Base-by-base conservation (phyloP, 2,797 vertebrate species). In the Kryptolebias ocellatus region DNA sequence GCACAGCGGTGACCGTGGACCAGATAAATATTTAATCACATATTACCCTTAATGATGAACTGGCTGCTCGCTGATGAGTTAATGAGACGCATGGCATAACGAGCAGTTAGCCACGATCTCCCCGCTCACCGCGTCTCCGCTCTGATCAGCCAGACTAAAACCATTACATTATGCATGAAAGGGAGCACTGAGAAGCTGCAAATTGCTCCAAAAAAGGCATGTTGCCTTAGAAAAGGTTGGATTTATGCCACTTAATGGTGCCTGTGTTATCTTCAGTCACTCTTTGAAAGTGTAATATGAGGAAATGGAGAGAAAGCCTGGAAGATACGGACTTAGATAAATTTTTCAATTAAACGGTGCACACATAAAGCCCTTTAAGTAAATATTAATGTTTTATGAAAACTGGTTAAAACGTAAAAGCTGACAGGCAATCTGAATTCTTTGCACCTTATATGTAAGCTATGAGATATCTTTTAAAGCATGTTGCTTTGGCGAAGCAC, bases 11-110 rank as follows among this genome's bases (percentile, higher is more conserved):
- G 67, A 79, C 68, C 65, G 63, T 63, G 77, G 68, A 83, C 77
- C 81, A 86, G 78, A 91, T 92, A 85, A 88, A 92, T 91, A 90
- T 92, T 91, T 90, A 87, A 92, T 85, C 80, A 81, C 81, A 61
- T 78, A 90, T 89, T 85, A 85, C 60, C 75, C 84, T 83, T 87
- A 87, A 89, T 87, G 87, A 87, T 81, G 79, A 82, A 85, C 77
- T 83, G 78, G 76, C 79, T 81, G 81, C 83, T 83, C 71, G 2
- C 79, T 90, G 90, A 89, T 78, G 85, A 89, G 83, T 76, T 46
- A 42, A 60, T 64, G 83, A 61, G 80, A 84, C 47, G 42, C 53
- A 42, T 16, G 52, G 75, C 70, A 62, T 88, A 89, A 91, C 75
- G 79, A 91, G 84, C 80, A 42, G 70, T 85, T 88, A 76, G 78